Evolutionary conservation across 2,113 vertebrate species (phyloP), one percentile per base, ranked within the genome.

Genomic region (Sigmodon hispidus): DNA sequence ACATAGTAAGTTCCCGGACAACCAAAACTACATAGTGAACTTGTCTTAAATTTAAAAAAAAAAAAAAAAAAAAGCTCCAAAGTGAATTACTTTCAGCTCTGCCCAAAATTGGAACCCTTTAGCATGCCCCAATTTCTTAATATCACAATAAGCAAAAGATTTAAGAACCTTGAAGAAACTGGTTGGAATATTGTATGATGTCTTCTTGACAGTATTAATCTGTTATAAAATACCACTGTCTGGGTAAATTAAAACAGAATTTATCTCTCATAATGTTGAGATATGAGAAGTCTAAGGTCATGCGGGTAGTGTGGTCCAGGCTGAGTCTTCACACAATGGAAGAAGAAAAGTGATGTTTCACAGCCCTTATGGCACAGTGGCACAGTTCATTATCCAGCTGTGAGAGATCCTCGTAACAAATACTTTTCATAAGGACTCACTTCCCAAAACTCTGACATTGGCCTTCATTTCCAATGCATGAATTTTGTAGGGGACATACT

Each of bases 401-500:
- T 9, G 15, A 34, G 26, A n/a, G n/a, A 19, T 24, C 43, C 59
- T 34, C 29, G 2, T 48, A 29, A 65, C 21, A 65, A 77, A 90
- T 19, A 77, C 57, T n/a, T 67, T 36, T 61, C 75, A 43, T 8
- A 63, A 63, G 21, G 55, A 3, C 40, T 59, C 19, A 16, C 57
- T 43, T 50, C 43, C 31, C n/a, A 36, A 34, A 1, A 0, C 3
- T 73, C 22, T 9, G 10, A 1, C 5, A 31, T 17, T 43, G 55
- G 12, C 31, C n/a, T n/a, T 77, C 36, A 77, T 63, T 50, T 65
- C 45, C 4, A 89, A 48, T 45, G 50, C 43, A 29, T 26, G 12
- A 52, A 17, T 65, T 73, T 90, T 48, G 43, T 16, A 22, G 4
- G 73, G 43, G 45, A n/a, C 21, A 50, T 36, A 29, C 61, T 72